Evolutionary conservation across 2,797 vertebrate species (phyloP).

Genomic region (Arnoldichthys spilopterus): DNA sequence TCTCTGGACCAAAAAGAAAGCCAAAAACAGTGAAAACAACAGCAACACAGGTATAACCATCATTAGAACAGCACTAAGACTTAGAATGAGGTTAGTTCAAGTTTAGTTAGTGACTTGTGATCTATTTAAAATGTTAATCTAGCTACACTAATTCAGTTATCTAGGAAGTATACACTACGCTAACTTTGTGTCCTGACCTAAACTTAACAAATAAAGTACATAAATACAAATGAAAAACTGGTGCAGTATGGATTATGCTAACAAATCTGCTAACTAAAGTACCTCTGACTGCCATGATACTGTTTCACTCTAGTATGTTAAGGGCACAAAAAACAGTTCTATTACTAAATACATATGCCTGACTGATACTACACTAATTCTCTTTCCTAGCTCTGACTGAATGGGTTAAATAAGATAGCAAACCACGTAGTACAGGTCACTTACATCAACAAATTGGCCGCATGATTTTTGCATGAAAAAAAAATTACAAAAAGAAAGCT

Average conservation of each 20-base stretch:
- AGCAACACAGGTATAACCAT: slow-evolving; percentile 68
- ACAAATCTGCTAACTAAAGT: slow-evolving; percentile 4
- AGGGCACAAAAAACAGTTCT: slow-evolving; percentile 62
- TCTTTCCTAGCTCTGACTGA: slow-evolving; percentile 67
- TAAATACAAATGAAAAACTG: slow-evolving; percentile 25
- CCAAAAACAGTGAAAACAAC: slow-evolving; percentile 62
- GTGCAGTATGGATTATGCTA: slow-evolving; percentile 6
- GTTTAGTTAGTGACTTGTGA: slow-evolving; percentile 70
- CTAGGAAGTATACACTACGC: slow-evolving; percentile 15
- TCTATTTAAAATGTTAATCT: slow-evolving; percentile 65
- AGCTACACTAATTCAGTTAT: slow-evolving; percentile 30
- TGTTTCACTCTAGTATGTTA: slow-evolving; percentile 28
- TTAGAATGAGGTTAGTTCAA: slow-evolving; percentile 74
- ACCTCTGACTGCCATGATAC: slow-evolving; percentile 32
- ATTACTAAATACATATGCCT: slow-evolving; percentile 60
- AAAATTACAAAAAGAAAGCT: slow-evolving; percentile 99
- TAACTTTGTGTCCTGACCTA: neutral
- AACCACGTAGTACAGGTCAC: slow-evolving; percentile 98
- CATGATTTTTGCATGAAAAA: slow-evolving; percentile 99
- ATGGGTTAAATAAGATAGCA: slow-evolving; percentile 91
- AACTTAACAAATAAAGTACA: slow-evolving; percentile 15
- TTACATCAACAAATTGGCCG: slow-evolving; percentile 99
- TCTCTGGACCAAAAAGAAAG: slow-evolving; percentile 49
- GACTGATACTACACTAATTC: slow-evolving; percentile 50
- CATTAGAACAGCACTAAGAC: slow-evolving; percentile 77